Evolutionary conservation across 2,797 vertebrate species (phyloP), one percentile per base, ranked within the genome.

Genomic region (Gallirallus australis): DNA sequence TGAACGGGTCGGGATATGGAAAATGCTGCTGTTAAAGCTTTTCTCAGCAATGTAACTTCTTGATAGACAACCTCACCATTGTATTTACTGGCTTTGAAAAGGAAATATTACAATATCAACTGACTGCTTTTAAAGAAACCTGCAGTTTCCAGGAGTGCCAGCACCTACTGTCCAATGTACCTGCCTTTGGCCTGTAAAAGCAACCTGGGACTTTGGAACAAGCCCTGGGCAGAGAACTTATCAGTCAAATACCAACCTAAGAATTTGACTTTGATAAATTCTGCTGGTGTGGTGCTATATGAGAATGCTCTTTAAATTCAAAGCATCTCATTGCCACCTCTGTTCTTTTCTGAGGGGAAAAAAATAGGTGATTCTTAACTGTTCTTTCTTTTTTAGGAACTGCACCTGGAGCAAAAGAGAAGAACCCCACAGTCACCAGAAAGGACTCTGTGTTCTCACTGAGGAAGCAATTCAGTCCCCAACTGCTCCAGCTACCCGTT

Each of bases 401-500:
- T 77, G 42, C 10, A 53, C 52, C 59, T 72, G 80, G 50, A 79
- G 28, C 39, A 82, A 75, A 77, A 72, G 76, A 90, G 37, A 64
- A 78, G 12, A 52, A 85, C 15, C 16, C 24, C 28, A 37, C 8
- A 56, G 63, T 47, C 87, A 73, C 15, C 47, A 70, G 68, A 94
- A 87, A 89, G 45, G 35, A 86, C 47, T 64, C 42, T 37, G 4
- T 77, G 90, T 73, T 92, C 81, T 82, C 73, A 85, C 35, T 57
- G 53, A 89, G 60, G 68, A 79, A 88, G 48, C 84, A 92, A 25
- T 88, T 87, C 48, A 70, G 80, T 79, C 39, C 50, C 37, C 64
- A 72, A 21, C 31, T 0, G 0, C 56, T 73, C 66, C 3, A 12
- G n/a, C 45, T 88, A 18, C 33, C n/a, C 6, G 2, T 64, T 64